Conservation (phyloP, 2,113 vertebrate species). For the Myrmecophaga tridactyla region DNA sequence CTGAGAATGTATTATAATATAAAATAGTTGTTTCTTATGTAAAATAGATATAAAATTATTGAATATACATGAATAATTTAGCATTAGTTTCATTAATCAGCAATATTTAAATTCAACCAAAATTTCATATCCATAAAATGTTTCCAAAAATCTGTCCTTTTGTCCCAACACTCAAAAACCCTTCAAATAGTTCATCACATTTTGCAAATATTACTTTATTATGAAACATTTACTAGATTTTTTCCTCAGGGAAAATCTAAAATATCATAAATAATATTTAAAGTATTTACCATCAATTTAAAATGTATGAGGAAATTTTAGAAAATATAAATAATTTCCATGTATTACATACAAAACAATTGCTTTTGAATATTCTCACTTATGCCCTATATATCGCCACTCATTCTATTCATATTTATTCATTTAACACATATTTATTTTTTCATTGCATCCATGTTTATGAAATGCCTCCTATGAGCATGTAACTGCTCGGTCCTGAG, state of each 20-base stretch:
- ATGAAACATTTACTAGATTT: neutral
- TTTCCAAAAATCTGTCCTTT: neutral
- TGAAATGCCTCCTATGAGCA: neutral
- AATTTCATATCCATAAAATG: neutral
- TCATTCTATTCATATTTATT: neutral
- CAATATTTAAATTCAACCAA: constrained; percentile 22
- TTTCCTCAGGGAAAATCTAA: neutral
- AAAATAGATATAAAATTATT: neutral
- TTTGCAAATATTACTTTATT: neutral
- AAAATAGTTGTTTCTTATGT: neutral
- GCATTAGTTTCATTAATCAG: neutral
- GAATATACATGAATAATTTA: neutral
- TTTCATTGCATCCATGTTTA: neutral
- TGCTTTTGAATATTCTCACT: neutral
- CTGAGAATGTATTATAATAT: neutral
- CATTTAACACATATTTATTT: neutral
- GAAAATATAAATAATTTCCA: neutral
- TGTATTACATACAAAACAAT: neutral
- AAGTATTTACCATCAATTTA: neutral
- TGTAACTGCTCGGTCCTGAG: rapidly evolving
- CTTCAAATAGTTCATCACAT: neutral
- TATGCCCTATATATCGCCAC: neutral
- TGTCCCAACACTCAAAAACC: neutral
- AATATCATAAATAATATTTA: neutral
- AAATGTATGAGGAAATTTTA: neutral